Base-by-base conservation (phyloP, 23 tunicate genomes). In the Ascidia mentula region DNA sequence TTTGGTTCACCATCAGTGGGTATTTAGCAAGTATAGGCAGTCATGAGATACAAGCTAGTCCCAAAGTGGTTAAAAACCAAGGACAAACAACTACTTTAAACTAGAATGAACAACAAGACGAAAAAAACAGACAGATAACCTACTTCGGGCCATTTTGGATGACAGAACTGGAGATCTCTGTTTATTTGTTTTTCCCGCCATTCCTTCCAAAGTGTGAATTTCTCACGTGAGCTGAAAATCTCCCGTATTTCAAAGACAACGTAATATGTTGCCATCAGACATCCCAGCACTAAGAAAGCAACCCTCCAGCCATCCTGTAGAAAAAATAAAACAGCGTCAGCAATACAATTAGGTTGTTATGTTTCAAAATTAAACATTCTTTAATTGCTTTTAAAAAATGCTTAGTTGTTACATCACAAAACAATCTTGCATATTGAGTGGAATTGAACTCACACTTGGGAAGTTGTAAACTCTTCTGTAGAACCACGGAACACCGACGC, bases 101-200 rank as follows among this genome's bases (percentile, higher is more conserved):
- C n/a, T n/a, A n/a, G n/a, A n/a, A n/a, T n/a, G n/a, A n/a, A n/a
- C n/a, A n/a, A n/a, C n/a, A n/a, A n/a, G n/a, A n/a, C n/a, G n/a
- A n/a, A n/a, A n/a, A n/a, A n/a, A 42, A 22, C 73, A 9, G 34
- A 8, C n/a, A 20, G 20, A 18, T 28, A 37, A 28, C 75, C 33
- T 72, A 89, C 98, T 76, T 85, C 95, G 0, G 95, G 95, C 95
- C 98, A 89, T 74, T 89, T 95, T 40, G 95, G 90, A 89, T 95
- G 98, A 75, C 91, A 89, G 69, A 73, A 85, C 45, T 73, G 40
- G 17, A 79, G 32, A 72, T 95, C 98, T 69, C 45, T 73, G 36
- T 85, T 35, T n/a, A 95, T 85, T 69, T 82, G 60, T 18, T 35
- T 33, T n/a, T 77, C 82, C 46, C 98, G 78, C 98, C 98, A 95